A percentile compares a stretch with the other conserved stretches of the same genome.
These are phyloP conservation scores for Sebastes miniatus DNA, from an alignment of 2,797 vertebrate species.

Conservation along the genomic window DNA sequence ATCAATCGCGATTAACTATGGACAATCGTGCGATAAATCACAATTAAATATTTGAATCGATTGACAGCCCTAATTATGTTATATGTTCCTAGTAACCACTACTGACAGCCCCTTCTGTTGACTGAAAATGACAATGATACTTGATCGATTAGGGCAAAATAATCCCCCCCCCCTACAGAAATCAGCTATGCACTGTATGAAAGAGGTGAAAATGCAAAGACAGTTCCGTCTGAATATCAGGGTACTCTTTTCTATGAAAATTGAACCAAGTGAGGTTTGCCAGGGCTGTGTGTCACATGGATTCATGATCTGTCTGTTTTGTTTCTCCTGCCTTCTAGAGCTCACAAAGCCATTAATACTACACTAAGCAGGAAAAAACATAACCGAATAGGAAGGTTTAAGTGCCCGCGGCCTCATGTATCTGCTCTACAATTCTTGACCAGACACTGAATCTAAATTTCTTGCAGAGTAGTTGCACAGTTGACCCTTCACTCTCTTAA, in stretches of 20 bases:
- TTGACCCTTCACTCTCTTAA: not conserved
- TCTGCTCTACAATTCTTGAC: not conserved
- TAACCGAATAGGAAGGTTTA: not conserved
- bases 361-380: not conserved
- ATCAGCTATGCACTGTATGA: not conserved
- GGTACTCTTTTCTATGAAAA: not conserved
- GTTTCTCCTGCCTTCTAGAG: not conserved
- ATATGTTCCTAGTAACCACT: no score
- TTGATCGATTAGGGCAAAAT: not conserved
- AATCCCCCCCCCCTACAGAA: not conserved
- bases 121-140: no score
- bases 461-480: not conserved
- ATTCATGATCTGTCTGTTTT: not conserved
- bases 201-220: not conserved
- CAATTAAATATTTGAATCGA: no score
- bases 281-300: not conserved
- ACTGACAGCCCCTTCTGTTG: no score
- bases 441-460: constrained; percentile 13
- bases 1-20: no score
- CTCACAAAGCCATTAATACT: not conserved
- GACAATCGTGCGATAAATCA: no score
- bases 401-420: not conserved
- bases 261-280: not conserved
- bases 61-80: no score
- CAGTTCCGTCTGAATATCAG: not conserved